These are phyloP conservation scores for Neogale vison DNA, from an alignment of 2,113 vertebrate species.

Conservation along the genomic window DNA sequence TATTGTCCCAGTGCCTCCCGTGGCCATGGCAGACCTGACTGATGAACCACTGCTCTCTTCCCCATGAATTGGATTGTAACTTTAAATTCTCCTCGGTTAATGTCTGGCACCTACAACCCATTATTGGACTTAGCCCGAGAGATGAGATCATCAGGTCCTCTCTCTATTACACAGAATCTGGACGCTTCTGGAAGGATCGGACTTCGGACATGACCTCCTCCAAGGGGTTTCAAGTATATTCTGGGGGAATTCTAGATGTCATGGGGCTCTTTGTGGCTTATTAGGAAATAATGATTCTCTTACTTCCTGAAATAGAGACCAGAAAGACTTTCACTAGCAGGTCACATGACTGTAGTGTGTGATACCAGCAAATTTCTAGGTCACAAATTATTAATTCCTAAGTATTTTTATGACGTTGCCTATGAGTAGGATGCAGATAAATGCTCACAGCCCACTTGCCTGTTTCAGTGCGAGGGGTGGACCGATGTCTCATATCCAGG, in stretches of 20 bases:
- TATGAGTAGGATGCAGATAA: background rate
- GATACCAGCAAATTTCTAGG: background rate
- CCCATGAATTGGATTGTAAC: rapidly evolving
- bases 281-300: background rate
- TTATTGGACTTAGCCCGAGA: background rate
- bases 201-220: background rate
- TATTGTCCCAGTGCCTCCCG: rapidly evolving
- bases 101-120: background rate
- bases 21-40: rapidly evolving
- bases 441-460: background rate
- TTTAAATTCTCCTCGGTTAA: background rate
- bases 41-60: background rate
- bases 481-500: background rate
- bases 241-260: background rate
- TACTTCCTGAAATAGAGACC: background rate
- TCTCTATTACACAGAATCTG: background rate
- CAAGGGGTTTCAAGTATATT: background rate
- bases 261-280: background rate
- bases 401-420: background rate
- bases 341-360: background rate
- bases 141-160: too few relatives aligned
- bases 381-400: background rate
- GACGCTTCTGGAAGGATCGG: too few relatives aligned
- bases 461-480: background rate
- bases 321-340: background rate